Base-by-base conservation (phyloP, 2,888 invertebrate genomes). In the Morpho helenor region DNA sequence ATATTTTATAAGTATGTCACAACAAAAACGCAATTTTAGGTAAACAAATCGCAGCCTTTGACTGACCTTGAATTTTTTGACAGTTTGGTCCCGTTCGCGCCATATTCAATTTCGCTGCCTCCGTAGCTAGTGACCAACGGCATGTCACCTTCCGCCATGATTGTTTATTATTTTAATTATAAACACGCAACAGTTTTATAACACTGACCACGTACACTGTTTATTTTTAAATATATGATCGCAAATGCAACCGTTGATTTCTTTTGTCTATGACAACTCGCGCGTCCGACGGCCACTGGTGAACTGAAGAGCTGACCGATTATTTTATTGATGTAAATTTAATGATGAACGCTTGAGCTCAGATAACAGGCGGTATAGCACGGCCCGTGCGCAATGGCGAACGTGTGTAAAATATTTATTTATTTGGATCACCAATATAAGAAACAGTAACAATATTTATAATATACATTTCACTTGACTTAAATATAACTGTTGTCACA, bases 141-240 rank as follows among this genome's bases (percentile, higher is more conserved):
- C 72, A 87, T 77, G 68, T 89, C 89, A 68, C 89, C 89, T 72
- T 89, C 89, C 63, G 88, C 86, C 86, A 89, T 85, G 63, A 72
- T 79, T 71, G 63, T 74, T 74, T 56, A 52, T 60, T 61, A 62
- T 71, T 70, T 63, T 68, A 58, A 68, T 63, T 64, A 61, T 63
- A 67, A 60, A 52, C 62, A 50, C 59, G 59, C 55, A 57, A 62
- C 60, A 59, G 44, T 56, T 63, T 63, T 65, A 62, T 66, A 59
- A 56, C 55, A 62, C 57, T 48, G 47, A 51, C 8, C 51, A 48
- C 51, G 43, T 42, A 42, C 50, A 53, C 45, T 58, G 52, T 41
- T 50, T 58, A 9, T 49, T 52, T 49, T 60, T 65, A 59, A 56
- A 40, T 16, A 41, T 52, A 7, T 5, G 46, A 46, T 46, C 31